Percentiles rank a stretch among this genome's conserved stretches.
Conservation (phyloP, 2,888 invertebrate species). For the Clostera curtula region DNA sequence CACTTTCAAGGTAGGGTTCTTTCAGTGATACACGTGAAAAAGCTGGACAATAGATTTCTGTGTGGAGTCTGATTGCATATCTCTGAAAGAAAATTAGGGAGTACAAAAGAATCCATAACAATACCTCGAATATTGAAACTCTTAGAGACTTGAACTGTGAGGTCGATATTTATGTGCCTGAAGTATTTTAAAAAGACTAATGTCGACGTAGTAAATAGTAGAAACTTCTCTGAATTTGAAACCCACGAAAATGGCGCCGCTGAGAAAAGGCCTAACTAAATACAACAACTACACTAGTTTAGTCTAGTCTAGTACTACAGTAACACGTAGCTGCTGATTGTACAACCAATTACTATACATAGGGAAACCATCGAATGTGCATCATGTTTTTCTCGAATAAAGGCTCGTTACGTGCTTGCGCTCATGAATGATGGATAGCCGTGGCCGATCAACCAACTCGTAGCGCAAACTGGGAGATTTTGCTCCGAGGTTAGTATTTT, state of each 20-base stretch:
- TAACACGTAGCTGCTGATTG: too few species aligned
- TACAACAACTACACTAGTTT: too few species aligned
- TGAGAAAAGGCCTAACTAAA: too few species aligned
- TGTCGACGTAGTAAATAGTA: too few species aligned
- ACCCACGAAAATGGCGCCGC: too few species aligned
- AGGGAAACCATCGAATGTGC: conserved; percentile 48
- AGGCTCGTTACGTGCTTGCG: conserved; percentile 67
- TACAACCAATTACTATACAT: too few species aligned
- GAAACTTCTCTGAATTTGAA: too few species aligned
- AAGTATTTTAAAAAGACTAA: conserved; percentile 21
- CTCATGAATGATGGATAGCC: conserved; percentile 66
- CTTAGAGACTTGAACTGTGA: conserved; percentile 29
- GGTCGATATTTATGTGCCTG: too few species aligned
- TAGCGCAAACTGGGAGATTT: conserved; percentile 21
- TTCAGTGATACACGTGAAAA: conserved; percentile 43
- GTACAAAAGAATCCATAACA: conserved; percentile 23
- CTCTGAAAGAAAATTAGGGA: conserved; percentile 30
- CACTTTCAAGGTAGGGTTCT: conserved; percentile 41
- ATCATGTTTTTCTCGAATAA: conserved; percentile 49
- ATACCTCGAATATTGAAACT: conserved; percentile 22
- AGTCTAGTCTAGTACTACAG: too few species aligned
- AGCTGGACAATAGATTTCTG: conserved; percentile 46
- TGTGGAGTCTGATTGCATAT: conserved; percentile 32
- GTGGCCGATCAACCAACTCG: conserved; percentile 52
- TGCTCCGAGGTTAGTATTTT: conserved; percentile 11